Evolutionary conservation across 2,888 invertebrate genomes (phyloP).

Genomic region (Camponotus fellah): DNA sequence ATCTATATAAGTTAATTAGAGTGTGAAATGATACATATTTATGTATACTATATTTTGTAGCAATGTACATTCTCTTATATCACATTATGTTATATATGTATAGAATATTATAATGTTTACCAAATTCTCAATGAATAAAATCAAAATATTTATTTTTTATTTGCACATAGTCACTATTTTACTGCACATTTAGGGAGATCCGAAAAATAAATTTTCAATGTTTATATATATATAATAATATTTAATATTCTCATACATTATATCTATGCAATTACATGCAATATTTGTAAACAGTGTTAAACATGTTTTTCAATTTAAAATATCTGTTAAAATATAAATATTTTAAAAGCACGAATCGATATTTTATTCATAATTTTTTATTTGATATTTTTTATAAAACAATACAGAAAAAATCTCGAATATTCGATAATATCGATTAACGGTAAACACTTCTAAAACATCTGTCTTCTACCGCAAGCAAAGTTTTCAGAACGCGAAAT

Average conservation of each 20-base stretch:
- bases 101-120: constrained; percentile 70
- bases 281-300: too few species aligned
- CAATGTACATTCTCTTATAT: constrained; percentile 73
- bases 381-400: background rate
- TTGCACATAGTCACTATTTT: constrained; percentile 22
- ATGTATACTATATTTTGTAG: constrained; percentile 71
- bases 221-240: background rate
- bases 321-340: background rate
- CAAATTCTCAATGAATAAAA: constrained; percentile 72
- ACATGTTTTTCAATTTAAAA: background rate
- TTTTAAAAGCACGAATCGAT: background rate
- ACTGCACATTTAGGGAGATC: background rate
- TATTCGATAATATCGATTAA: background rate
- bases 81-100: constrained; percentile 69
- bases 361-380: too few species aligned
- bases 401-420: background rate
- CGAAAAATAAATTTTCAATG: background rate
- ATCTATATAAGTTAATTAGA: constrained; percentile 58
- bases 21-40: constrained; percentile 69
- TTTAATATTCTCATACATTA: background rate
- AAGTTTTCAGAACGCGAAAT: constrained; percentile 59
- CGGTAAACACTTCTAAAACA: constrained; percentile 32
- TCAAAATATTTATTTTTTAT: constrained; percentile 79
- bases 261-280: too few species aligned
- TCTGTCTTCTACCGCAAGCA: constrained; percentile 41